Base-by-base conservation (phyloP, 1,140 invertebrate species). In the Hylaeus anthracinus region DNA sequence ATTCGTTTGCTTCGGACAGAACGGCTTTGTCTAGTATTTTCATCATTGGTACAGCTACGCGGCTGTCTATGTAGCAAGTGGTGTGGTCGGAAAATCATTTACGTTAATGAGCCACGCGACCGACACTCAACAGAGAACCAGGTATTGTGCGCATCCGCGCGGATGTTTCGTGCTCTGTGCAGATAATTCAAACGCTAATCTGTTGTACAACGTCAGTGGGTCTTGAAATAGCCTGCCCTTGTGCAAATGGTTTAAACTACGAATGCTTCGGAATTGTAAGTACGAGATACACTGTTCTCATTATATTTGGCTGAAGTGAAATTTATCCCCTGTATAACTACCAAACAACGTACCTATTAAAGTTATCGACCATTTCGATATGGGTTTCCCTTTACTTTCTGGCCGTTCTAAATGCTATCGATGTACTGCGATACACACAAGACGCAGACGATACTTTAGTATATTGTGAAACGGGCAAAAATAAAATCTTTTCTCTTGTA, bases 111-210 rank as follows among this genome's bases (percentile, higher is more conserved):
- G 12, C 8, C 37, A 15, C 65, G 65, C 65, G 45, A 67, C 65
- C 45, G n/a, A 67, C 65, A 67, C 65, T 67, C 65, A n/a, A 67
- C 48, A 51, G 14, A 37, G 45, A 9, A 48, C 2, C 5, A 43
- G 26, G 37, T 37, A 69, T 15, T 39, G 39, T 55, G 26, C 60
- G 61, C 76, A 39, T 63, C 15, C 37, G 10, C 45, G 8, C 1
- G 12, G 5, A 3, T 71, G 15, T 71, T 71, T 55, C 41, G 41
- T 14, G 43, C 5, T 10, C 14, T 39, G 37, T 0, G 45, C 58
- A 72, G 67, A 51, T 72, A 64, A 78, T 78, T 78, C 45, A 72
- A 72, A 72, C 60, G 45, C 10, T 65, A 72, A 64, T 64, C 60
- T 72, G 51, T 56, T 41, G 41, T 15, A 6, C 5, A 10, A 51